These are phyloP conservation scores for Muscidifurax raptorellus DNA, from an alignment of 1,140 invertebrate genomes.

Conservation along the genomic window DNA sequence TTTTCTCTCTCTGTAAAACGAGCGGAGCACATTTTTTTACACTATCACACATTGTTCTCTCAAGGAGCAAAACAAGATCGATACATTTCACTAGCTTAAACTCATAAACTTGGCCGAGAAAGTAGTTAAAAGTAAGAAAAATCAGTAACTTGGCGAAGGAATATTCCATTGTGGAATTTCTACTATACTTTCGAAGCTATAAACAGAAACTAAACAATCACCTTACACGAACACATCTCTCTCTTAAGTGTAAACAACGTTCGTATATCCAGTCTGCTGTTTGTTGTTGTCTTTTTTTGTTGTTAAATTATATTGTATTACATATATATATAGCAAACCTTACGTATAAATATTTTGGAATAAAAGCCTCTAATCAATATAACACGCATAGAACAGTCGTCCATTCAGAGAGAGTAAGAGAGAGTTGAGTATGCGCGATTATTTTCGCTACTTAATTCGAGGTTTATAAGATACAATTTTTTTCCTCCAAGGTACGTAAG, in stretches of 20 bases:
- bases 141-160: too few species aligned
- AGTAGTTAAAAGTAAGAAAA: background rate
- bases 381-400: background rate
- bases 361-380: background rate
- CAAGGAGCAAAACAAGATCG: too few species aligned
- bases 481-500: constrained; percentile 64
- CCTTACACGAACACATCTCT: background rate
- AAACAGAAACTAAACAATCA: background rate
- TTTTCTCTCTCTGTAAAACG: constrained; percentile 24
- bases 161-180: background rate
- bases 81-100: background rate
- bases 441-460: constrained; percentile 36
- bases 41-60: too few species aligned
- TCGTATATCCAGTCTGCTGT: constrained; percentile 14
- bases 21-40: too few species aligned
- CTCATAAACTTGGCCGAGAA: background rate
- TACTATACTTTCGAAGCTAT: background rate
- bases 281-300: constrained; percentile 28
- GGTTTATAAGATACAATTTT: constrained; percentile 4
- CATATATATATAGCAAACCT: background rate
- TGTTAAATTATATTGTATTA: background rate
- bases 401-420: background rate
- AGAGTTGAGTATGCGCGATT: constrained; percentile 30
- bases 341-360: background rate
- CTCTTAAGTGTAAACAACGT: background rate